phyloP scores from a whole-genome alignment of 2,888 invertebrate genomes.

The Macrophya alboannulata region DNA sequence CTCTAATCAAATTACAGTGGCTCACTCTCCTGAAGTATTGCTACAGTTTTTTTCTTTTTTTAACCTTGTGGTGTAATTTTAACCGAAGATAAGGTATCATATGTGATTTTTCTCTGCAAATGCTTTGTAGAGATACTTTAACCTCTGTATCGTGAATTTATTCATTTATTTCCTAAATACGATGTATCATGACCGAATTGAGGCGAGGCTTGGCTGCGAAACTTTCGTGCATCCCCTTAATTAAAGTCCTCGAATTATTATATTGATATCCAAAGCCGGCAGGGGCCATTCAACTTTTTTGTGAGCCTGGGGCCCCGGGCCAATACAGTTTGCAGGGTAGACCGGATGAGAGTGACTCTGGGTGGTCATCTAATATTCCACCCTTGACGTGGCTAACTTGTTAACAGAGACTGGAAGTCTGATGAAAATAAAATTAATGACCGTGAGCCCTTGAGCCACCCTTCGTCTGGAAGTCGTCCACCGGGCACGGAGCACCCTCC shows the following conservation, averaged over 20 bases:
- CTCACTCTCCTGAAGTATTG: too few species aligned
- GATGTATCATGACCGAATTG: background rate
- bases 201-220: background rate
- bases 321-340: conserved; percentile 17
- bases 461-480: conserved; percentile 55
- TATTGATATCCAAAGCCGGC: conserved; percentile 29
- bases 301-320: conserved; percentile 4
- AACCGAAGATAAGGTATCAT: too few species aligned
- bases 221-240: conserved; percentile 8
- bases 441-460: conserved; percentile 62
- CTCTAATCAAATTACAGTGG: too few species aligned
- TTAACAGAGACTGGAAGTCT: conserved; percentile 58
- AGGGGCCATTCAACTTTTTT: conserved; percentile 1
- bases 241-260: conserved; percentile 33
- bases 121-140: too few species aligned
- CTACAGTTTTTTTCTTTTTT: too few species aligned
- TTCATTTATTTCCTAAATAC: background rate
- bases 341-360: conserved; percentile 37
- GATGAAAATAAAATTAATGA: conserved; percentile 67
- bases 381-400: conserved; percentile 54
- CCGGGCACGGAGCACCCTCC: conserved; percentile 44
- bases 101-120: too few species aligned
- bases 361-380: conserved; percentile 54
- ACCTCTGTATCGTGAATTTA: background rate
- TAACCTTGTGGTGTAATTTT: too few species aligned